Base-by-base conservation (phyloP, 2,797 vertebrate genomes). In the Alosa sapidissima region DNA sequence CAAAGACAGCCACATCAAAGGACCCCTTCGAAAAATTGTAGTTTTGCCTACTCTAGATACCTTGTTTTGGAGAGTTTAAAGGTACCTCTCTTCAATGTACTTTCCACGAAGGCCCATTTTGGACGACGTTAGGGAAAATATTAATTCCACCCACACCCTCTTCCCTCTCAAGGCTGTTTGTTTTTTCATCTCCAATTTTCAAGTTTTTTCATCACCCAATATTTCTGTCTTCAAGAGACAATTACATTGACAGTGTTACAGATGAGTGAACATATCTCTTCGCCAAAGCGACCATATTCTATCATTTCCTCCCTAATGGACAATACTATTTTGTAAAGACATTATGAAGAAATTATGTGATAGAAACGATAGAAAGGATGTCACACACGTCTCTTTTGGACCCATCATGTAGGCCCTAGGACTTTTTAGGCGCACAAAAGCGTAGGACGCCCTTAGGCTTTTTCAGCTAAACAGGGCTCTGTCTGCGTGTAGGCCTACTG, bases 1-100 rank as follows among this genome's bases (percentile, higher is more conserved):
- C 81, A 75, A 84, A 84, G 5, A 60, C 91, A 90, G 72, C 92
- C 93, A 93, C 94, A 91, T 95, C 91, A 93, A 90, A 93, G 85
- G 62, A 33, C 13, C 58, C 83, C 85, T 21, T 78, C 14, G 84
- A 87, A 85, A 75, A 48, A 88, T 49, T 49, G 33, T 58, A 65
- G 90, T 78, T 78, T 78, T 78, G 41, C 36, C 41, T 45, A 21
- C 41, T 21, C 72, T 5, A n/a, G 88, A 89, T 90, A 90, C 90
- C 89, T 91, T 92, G 90, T 93, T 94, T 92, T 93, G 92, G 92
- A 93, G 90, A 88, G 81, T 68, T 88, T 89, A 85, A 58, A 65
- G 84, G 72, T 45, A 21, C 36, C 5, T 78, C 41, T 47, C 72
- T 78, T 78, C 36, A 45, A 8, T 78, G 41, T 78, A 21, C 47